Evolutionary conservation across 2,888 invertebrate genomes (phyloP).

Genomic region (Lomographa bimaculata): DNA sequence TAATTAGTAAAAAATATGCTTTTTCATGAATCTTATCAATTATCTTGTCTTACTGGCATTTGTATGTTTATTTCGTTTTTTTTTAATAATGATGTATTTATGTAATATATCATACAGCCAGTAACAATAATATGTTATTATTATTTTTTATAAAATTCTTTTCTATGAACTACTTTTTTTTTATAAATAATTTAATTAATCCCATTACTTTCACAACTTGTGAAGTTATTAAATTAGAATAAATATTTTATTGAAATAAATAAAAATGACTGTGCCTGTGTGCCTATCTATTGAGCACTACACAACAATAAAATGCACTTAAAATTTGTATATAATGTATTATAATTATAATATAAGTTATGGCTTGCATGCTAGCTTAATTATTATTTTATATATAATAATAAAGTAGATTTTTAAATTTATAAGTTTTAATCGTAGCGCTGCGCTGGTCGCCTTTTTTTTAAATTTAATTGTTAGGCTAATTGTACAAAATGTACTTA

Average conservation of each 20-base stretch:
- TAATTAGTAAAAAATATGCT: not conserved
- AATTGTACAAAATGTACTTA: constrained; percentile 40
- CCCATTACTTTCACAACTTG: constrained; percentile 15
- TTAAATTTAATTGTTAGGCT: constrained; percentile 14
- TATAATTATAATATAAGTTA: constrained; percentile 15
- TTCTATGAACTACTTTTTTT: too few relatives aligned
- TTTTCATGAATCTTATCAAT: too few relatives aligned
- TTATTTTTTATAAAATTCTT: too few relatives aligned
- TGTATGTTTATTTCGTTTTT: too few relatives aligned
- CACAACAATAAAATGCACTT: constrained; percentile 61
- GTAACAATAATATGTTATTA: too few relatives aligned
- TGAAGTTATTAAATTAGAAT: constrained; percentile 33
- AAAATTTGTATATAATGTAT: constrained; percentile 31
- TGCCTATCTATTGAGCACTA: constrained; percentile 75
- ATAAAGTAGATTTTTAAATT: too few relatives aligned
- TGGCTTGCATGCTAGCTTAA: constrained; percentile 28
- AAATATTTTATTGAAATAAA: constrained; percentile 23
- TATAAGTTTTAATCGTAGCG: constrained; percentile 46
- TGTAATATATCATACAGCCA: too few relatives aligned
- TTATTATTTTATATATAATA: constrained; percentile 23
- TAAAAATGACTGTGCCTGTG: constrained; percentile 72
- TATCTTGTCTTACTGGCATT: too few relatives aligned
- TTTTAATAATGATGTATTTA: too few relatives aligned
- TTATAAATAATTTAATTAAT: not conserved
- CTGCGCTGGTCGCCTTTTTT: constrained; percentile 65